Evolutionary conservation across 2,113 vertebrate species (phyloP), one percentile per base, ranked within the genome.

Genomic region (Vulpes lagopus): DNA sequence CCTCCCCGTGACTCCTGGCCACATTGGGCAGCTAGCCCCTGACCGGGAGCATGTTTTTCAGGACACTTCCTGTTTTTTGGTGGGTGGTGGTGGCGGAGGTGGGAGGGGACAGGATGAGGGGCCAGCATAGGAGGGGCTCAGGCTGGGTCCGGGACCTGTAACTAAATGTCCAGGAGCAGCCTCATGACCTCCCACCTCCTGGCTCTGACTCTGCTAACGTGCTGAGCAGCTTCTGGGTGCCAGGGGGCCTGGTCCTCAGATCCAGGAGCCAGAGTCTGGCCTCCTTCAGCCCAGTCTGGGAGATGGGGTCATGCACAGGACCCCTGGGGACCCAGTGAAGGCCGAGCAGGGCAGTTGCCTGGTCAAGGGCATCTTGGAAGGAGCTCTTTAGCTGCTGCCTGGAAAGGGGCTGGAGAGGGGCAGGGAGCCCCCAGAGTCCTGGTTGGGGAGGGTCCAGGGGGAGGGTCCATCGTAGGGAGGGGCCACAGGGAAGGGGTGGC

Each of bases 241-340:
- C 73, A 0, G 10, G 11, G 38, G 38, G 38, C 38, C 38, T 12
- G 71, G 35, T 23, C 38, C 23, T 3, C 11, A 49, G 73, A 49
- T 38, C 7, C 8, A 30, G 71, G 38, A 74, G 11, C 80, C 11
- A 2, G n/a, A 27, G 91, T 22, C 59, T 60, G 30, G 57, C 23
- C 43, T 16, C 17, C 32, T 7, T 10, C 49, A 8, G 88, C 60
- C 60, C 32, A 2, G 1, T 3, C 25, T 17, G 0, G 71, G 62
- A 19, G 73, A 53, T 19, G 11, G 5, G 7, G 43, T 0, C 14
- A 30, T 0, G 15, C 15, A 2, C 35, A 1, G 27, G 0, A 35
- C 1, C 8, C 4, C 11, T 0, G 1, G 67, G 19, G 91, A 91
- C 60, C 60, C 60, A 14, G 22, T 1, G 32, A 35, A 15, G 78